These are phyloP conservation scores for Zingel zingel DNA, from an alignment of 2,113 vertebrate species.

Conservation along the genomic window DNA sequence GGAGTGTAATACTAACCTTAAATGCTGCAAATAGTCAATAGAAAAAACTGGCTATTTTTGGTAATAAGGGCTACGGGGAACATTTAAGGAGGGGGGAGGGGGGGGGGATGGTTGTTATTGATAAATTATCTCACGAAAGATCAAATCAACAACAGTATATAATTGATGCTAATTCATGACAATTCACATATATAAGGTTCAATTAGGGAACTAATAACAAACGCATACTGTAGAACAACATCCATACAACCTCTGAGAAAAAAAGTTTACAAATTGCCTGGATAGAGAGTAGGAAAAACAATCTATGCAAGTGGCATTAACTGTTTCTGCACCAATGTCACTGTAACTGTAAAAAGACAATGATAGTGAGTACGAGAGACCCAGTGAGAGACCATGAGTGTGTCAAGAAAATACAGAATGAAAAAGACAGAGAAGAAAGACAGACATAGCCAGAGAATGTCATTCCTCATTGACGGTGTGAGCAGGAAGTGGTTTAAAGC, in stretches of 20 bases:
- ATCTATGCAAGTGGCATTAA: conserved; percentile 3
- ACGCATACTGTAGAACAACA: neutral
- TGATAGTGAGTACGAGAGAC: neutral
- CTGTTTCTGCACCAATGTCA: neutral
- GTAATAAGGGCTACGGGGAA: conserved; percentile 45
- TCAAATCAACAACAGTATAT: neutral
- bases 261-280: neutral
- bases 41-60: conserved; percentile 47
- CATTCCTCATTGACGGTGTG: conserved; percentile 42
- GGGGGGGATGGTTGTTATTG: no score
- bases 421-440: conserved; percentile 38
- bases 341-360: neutral
- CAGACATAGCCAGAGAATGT: conserved; percentile 26
- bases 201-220: neutral
- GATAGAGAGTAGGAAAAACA: neutral
- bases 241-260: neutral
- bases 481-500: conserved; percentile 60
- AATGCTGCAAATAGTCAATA: conserved; percentile 62
- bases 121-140: conserved; percentile 9
- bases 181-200: conserved; percentile 24
- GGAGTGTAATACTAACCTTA: conserved; percentile 54
- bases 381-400: conserved; percentile 2
- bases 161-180: conserved; percentile 1
- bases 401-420: conserved; percentile 21
- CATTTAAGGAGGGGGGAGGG: conserved; percentile 22